phyloP scores from a whole-genome alignment of 1,140 invertebrate species.

The Rhopalosiphum maidis region DNA sequence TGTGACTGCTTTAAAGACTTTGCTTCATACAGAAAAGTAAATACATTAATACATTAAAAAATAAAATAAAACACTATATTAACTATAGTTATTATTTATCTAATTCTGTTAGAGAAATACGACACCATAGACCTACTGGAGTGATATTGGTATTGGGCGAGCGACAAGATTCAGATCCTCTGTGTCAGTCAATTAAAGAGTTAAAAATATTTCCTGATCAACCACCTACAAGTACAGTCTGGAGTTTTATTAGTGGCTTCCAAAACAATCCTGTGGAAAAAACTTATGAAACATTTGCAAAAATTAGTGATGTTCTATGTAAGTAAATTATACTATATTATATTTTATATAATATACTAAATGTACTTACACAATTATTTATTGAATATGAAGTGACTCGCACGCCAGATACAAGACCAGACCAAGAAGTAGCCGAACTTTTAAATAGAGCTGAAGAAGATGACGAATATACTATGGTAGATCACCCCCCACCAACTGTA shows the following conservation, averaged over 20 bases:
- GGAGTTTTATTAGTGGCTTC: conserved; percentile 76
- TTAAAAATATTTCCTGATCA: conserved; percentile 80
- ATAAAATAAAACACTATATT: conserved; percentile 28
- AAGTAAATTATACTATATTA: conserved; percentile 61
- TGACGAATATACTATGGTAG: conserved; percentile 69
- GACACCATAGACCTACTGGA: conserved; percentile 50
- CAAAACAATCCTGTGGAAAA: conserved; percentile 80
- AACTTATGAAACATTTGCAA: conserved; percentile 82
- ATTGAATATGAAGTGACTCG: conserved; percentile 65
- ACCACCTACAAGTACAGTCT: conserved; percentile 68
- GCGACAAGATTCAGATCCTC: conserved; percentile 71
- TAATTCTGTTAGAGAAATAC: conserved; percentile 36
- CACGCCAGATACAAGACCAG: conserved; percentile 65
- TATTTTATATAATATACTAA: not conserved
- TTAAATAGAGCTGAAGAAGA: conserved; percentile 65
- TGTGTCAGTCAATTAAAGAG: conserved; percentile 85
- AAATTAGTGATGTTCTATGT: conserved; percentile 74
- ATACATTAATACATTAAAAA: not conserved
- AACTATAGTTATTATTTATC: conserved; percentile 35
- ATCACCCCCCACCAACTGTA: conserved; percentile 65
- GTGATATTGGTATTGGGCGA: conserved; percentile 68
- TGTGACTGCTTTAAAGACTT: conserved; percentile 70
- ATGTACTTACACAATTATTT: not conserved
- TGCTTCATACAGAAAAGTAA: conserved; percentile 66
- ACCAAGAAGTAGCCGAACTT: conserved; percentile 65